phyloP scores from a whole-genome alignment of 2,113 vertebrate genomes.

The Corythaeola cristata region DNA sequence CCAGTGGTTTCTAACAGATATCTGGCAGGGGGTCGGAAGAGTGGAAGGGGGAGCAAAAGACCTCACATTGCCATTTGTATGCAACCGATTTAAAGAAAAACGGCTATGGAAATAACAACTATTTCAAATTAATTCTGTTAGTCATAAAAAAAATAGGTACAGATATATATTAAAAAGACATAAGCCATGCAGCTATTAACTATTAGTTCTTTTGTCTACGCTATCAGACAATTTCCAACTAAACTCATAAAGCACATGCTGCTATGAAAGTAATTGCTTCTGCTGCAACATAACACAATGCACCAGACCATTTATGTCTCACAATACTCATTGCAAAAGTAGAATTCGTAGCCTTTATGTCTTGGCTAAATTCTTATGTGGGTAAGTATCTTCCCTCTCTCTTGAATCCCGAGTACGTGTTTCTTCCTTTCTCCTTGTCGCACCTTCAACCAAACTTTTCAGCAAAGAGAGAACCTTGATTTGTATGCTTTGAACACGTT shows the following conservation, averaged over 20 bases:
- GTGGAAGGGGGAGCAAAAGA: background rate
- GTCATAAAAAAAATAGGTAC: background rate
- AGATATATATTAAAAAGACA: background rate
- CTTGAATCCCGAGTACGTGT: background rate
- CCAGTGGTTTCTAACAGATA: background rate
- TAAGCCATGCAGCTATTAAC: background rate
- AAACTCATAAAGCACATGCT: background rate
- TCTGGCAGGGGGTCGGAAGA: too few relatives aligned
- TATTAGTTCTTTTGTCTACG: background rate
- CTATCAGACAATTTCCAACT: background rate
- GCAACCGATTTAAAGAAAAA: background rate
- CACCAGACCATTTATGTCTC: background rate
- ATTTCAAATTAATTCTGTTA: background rate
- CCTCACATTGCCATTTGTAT: background rate
- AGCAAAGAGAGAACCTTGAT: background rate
- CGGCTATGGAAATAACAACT: background rate
- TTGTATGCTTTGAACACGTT: background rate
- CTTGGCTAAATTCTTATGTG: background rate
- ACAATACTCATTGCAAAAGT: background rate
- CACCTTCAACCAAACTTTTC: background rate
- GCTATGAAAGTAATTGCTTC: background rate
- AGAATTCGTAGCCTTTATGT: background rate
- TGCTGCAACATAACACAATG: background rate
- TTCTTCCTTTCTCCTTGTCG: background rate
- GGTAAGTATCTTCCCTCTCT: background rate